These are phyloP conservation scores for Silurus glanis DNA, from an alignment of 2,113 vertebrate species.

Conservation along the genomic window DNA sequence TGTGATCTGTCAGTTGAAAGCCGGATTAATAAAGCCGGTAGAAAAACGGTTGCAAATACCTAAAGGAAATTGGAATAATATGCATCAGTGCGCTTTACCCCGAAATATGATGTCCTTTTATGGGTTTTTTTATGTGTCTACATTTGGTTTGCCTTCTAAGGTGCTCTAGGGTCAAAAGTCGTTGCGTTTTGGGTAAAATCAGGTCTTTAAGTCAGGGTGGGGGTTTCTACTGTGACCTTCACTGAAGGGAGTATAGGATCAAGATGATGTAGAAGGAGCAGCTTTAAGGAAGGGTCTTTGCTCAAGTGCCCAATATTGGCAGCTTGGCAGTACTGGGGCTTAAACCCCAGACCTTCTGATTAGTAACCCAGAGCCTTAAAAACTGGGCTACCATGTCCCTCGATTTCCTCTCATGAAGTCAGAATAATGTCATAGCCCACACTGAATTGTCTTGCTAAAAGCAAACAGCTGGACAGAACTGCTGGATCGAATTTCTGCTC, in stretches of 20 bases:
- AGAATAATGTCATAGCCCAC: background rate
- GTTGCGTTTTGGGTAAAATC: background rate
- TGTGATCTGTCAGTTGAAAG: background rate
- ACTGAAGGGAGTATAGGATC: background rate
- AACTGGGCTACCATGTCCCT: too few species aligned
- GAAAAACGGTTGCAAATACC: conserved; percentile 7
- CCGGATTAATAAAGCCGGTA: background rate
- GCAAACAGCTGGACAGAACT: background rate
- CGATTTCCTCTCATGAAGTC: background rate
- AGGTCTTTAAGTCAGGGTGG: background rate
- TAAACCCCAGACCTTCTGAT: too few species aligned
- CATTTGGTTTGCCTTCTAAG: background rate
- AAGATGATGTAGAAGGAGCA: too few species aligned
- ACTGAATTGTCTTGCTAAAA: background rate
- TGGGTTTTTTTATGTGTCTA: background rate
- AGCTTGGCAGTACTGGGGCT: too few species aligned
- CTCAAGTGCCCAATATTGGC: too few species aligned
- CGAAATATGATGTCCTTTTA: background rate
- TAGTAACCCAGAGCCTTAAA: too few species aligned
- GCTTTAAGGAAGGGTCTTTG: too few species aligned
- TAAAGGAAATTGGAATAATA: background rate
- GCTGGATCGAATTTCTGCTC: background rate
- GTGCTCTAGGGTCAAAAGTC: background rate
- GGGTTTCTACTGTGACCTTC: background rate
- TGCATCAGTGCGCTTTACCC: background rate